Evolutionary conservation across 2,113 vertebrate genomes (phyloP).

Genomic region (Pipa parva): DNA sequence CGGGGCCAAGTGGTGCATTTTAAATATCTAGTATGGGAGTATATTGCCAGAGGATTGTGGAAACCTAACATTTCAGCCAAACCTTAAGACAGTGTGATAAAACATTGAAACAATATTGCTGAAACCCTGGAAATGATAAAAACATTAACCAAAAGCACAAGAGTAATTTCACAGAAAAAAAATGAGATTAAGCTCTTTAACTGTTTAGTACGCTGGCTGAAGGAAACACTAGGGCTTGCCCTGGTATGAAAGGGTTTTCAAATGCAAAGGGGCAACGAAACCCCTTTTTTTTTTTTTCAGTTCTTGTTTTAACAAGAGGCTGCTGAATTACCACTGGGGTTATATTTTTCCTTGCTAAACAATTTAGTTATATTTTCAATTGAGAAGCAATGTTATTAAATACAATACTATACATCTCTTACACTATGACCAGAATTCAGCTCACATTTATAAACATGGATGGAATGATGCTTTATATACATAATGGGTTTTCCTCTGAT

Average conservation of each 20-base stretch:
- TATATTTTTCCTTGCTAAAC: no score
- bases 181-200: slow-evolving; percentile 6
- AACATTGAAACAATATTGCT: slow-evolving; percentile 21
- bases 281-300: no score
- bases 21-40: slow-evolving; percentile 5
- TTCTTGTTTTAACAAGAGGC: no score
- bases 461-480: no score
- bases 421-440: no score
- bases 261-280: no score
- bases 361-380: no score
- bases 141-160: slow-evolving; percentile 20
- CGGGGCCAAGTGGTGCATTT: slow-evolving; percentile 18
- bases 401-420: no score
- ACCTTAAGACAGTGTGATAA: slow-evolving; percentile 36
- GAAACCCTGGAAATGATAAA: slow-evolving; percentile 35
- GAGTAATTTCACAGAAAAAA: slow-evolving; percentile 15
- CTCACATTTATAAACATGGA: no score
- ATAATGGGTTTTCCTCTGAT: no score
- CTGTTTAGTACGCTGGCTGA: background rate
- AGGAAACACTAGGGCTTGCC: background rate
- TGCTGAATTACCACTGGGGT: background rate
- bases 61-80: slow-evolving; percentile 31
- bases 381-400: no score
- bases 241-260: no score
- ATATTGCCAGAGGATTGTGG: slow-evolving; percentile 28